Percentiles rank a stretch among this genome's conserved stretches.
phyloP scores from a whole-genome alignment of 2,797 vertebrate genomes.

The Vultur gryphus region DNA sequence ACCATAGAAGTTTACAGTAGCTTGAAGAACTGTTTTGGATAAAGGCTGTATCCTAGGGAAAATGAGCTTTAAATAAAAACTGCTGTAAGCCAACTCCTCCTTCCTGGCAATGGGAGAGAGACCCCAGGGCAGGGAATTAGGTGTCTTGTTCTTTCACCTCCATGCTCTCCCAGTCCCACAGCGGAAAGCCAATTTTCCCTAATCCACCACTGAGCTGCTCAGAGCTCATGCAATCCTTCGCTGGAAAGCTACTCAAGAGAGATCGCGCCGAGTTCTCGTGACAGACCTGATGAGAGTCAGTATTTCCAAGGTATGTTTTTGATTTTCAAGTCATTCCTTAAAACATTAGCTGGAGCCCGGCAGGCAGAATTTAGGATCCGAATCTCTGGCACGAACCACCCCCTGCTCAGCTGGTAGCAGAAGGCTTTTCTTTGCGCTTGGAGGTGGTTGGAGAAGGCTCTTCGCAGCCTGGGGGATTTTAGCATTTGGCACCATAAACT shows the following conservation, averaged over 20 bases:
- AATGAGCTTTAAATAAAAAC: not conserved
- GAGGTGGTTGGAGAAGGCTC: not conserved
- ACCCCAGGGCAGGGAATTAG: not conserved
- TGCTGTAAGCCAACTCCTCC: not conserved
- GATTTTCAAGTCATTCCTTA: not conserved
- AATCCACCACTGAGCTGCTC: not conserved
- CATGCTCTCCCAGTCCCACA: not conserved
- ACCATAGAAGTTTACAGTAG: not conserved
- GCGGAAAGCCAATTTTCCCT: not conserved
- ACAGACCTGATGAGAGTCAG: not conserved
- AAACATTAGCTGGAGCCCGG: not conserved
- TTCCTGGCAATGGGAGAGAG: not conserved
- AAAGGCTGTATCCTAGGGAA: not conserved
- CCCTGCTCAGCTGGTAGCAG: not conserved
- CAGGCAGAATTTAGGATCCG: not conserved
- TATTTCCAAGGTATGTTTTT: not conserved
- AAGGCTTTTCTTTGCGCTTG: not conserved
- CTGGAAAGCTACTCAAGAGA: not conserved
- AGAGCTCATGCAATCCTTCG: not conserved
- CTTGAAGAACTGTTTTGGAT: not conserved
- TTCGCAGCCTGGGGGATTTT: not conserved
- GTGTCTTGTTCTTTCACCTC: slow-evolving; percentile 5
- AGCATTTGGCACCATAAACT: not conserved
- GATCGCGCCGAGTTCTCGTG: accelerated
- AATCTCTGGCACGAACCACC: not conserved